Base-by-base conservation (phyloP, 2,797 vertebrate genomes). In the Pseudocheirus occidentalis region DNA sequence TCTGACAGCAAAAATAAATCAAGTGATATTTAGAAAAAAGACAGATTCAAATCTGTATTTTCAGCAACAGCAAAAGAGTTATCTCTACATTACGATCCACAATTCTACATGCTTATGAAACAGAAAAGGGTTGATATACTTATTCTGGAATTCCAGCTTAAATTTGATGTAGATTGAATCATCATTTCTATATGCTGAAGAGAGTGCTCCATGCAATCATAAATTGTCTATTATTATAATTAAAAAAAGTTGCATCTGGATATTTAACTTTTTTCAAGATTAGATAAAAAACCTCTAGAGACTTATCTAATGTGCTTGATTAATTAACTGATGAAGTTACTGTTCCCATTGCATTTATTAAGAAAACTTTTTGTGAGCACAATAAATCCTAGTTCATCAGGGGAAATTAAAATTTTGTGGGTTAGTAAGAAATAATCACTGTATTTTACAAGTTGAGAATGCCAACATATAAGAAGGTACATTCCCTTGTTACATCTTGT, bases 371-470 rank as follows among this genome's bases (percentile, higher is more conserved):
- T 90, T 96, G 96, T 97, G 95, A 97, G 94, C 94, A 97, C 95
- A 97, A 97, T 95, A 98, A 97, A 96, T 97, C 92, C 95, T 90
- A 55, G n/a, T 91, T 96, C 93, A 97, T 96, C 97, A 96, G 58
- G 97, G 97, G 94, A 98, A 98, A 98, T 98, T 97, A 97, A 98
- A 97, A 95, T 95, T 97, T 95, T 29, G 11, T 53, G 97, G 97
- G 73, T 93, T 73, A 11, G 4, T 96, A 87, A 90, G 55, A 96
- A 96, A 93, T 95, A 96, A 94, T 95, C 73, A 93, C 27, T 94
- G 21, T 55, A 90, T 95, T 91, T 58, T 62, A 55, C 50, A 92
- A 90, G 90, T 54, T 27, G 50, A 95, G 57, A 93, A 94, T 34
- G 62, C 18, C 31, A 93, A 81, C 53, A 59, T 62, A 28, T 16